Percentiles rank a stretch among this genome's conserved stretches.
phyloP scores from a whole-genome alignment of 2,113 vertebrate genomes.

The Microcebus griseorufus region DNA sequence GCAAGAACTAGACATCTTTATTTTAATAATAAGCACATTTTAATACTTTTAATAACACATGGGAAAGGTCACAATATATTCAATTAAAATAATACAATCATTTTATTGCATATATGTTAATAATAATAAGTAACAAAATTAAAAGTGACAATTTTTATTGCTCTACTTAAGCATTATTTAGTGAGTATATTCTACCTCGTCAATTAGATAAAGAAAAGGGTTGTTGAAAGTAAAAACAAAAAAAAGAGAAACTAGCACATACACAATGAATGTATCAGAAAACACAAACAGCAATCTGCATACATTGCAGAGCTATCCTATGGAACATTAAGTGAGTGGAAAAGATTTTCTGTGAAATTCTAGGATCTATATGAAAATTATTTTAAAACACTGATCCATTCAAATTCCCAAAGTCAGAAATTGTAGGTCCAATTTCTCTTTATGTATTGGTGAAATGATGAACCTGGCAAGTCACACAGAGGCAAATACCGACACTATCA shows the following conservation, averaged over 20 bases:
- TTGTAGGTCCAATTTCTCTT: background rate
- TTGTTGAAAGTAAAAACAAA: background rate
- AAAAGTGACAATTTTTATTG: constrained; percentile 6
- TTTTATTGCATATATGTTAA: background rate
- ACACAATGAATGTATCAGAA: background rate
- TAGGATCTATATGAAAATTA: background rate
- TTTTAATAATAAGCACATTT: background rate
- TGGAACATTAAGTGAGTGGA: background rate
- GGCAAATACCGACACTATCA: background rate
- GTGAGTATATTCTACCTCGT: background rate
- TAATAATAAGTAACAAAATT: background rate
- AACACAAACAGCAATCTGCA: background rate
- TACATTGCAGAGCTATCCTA: background rate
- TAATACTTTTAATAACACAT: background rate
- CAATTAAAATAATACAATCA: background rate
- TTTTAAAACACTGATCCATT: background rate
- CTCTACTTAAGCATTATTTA: background rate
- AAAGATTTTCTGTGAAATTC: background rate
- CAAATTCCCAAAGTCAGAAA: background rate
- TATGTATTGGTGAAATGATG: background rate
- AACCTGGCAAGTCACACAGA: background rate
- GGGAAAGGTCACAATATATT: background rate
- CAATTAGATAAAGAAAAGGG: background rate
- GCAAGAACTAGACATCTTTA: background rate
- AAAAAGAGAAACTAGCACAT: background rate